A percentile compares a stretch with the other conserved stretches of the same genome.
phyloP scores from a whole-genome alignment of 2,888 invertebrate species.

The Drosophila anomalata region DNA sequence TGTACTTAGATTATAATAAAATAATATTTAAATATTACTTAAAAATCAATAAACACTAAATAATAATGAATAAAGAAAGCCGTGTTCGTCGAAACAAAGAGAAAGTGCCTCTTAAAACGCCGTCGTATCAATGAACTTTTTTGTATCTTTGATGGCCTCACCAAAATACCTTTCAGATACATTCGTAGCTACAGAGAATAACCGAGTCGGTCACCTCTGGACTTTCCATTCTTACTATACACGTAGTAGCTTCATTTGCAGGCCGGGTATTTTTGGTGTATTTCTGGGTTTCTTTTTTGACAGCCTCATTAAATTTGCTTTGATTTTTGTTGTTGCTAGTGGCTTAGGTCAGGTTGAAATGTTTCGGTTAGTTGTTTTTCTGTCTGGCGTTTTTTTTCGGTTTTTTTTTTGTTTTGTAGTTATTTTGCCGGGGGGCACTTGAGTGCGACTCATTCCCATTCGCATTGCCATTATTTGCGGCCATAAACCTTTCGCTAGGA shows the following conservation, averaged over 20 bases:
- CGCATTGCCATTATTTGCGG: slow-evolving; percentile 57
- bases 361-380: slow-evolving; percentile 36
- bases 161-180: background rate
- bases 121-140: background rate
- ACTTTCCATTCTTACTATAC: slow-evolving; percentile 6
- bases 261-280: slow-evolving; percentile 5
- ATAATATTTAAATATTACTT: background rate
- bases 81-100: background rate
- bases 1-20: too few relatives aligned
- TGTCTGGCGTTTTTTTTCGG: background rate
- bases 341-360: slow-evolving; percentile 46
- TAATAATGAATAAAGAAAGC: too few relatives aligned
- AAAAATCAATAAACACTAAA: too few relatives aligned
- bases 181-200: background rate
- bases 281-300: slow-evolving; percentile 34
- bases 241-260: slow-evolving; percentile 26
- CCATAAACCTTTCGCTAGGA: slow-evolving; percentile 45
- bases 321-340: slow-evolving; percentile 42
- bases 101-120: background rate
- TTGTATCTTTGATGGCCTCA: slow-evolving; percentile 1
- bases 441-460: slow-evolving; percentile 37
- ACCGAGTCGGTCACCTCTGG: slow-evolving; percentile 9
- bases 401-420: slow-evolving; percentile 13
- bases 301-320: slow-evolving; percentile 35
- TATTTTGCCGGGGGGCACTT: slow-evolving; percentile 30